phyloP scores from a whole-genome alignment of 1,140 invertebrate species.

The Euglossa dilemma region DNA sequence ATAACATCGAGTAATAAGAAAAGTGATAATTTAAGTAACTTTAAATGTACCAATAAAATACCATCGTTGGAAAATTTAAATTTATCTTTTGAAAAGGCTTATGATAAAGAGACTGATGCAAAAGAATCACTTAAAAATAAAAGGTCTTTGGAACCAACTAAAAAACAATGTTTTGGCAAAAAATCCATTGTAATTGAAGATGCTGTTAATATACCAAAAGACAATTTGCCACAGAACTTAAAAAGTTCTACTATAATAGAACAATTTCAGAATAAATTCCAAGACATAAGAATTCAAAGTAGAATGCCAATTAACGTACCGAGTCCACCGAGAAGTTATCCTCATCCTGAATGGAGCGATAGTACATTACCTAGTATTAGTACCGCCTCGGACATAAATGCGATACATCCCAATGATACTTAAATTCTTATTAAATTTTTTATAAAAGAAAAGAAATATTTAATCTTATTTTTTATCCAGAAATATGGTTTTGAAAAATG shows the following conservation, averaged over 20 bases:
- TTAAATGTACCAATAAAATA: conserved; percentile 13
- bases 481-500: conserved; percentile 16
- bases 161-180: conserved; percentile 17
- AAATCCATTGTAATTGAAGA: not conserved
- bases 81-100: conserved; percentile 1
- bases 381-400: conserved; percentile 55
- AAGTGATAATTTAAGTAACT: conserved; percentile 14
- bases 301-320: conserved; percentile 65
- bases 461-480: conserved; percentile 4
- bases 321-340: conserved; percentile 68
- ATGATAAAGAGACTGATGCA: conserved; percentile 27
- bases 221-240: conserved; percentile 35
- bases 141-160: conserved; percentile 15
- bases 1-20: not conserved
- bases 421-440: conserved; percentile 4
- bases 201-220: conserved; percentile 13
- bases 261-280: conserved; percentile 64
- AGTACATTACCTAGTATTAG: conserved; percentile 70
- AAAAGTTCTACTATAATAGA: conserved; percentile 54
- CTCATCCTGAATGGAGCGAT: conserved; percentile 71
- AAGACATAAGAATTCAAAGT: conserved; percentile 63
- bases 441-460: too few relatives aligned
- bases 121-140: conserved; percentile 13
- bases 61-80: conserved; percentile 6
- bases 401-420: conserved; percentile 32